A percentile compares a stretch with the other conserved stretches of the same genome.
Conservation (phyloP, 2,113 vertebrate species). For the Cyanoderma ruficeps region DNA sequence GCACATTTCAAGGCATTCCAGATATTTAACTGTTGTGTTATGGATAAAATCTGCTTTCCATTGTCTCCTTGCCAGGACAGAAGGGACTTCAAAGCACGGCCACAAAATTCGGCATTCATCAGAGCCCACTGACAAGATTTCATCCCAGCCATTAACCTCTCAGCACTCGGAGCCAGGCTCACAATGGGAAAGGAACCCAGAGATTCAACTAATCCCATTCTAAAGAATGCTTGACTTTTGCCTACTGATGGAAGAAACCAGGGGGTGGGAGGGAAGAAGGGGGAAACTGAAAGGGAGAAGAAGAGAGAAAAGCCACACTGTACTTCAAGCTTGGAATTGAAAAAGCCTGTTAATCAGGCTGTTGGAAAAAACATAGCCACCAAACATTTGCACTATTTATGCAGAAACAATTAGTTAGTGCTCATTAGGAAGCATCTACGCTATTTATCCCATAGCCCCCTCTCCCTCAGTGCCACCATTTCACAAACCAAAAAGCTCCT, state of each 20-base stretch:
- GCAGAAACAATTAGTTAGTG: conserved; percentile 55
- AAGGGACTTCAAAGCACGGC: conserved; percentile 78
- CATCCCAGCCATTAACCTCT: conserved; percentile 81
- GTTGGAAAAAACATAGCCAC: not conserved
- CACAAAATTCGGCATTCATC: conserved; percentile 76
- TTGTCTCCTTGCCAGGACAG: conserved; percentile 78
- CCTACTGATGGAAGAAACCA: conserved; percentile 74
- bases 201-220: conserved; percentile 80
- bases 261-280: conserved; percentile 36
- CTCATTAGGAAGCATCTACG: conserved; percentile 59
- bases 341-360: conserved; percentile 53
- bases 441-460: not conserved
- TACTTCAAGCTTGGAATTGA: conserved; percentile 15
- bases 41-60: conserved; percentile 59
- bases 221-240: conserved; percentile 79
- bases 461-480: not conserved
- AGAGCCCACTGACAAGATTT: conserved; percentile 79
- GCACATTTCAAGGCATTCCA: conserved; percentile 49
- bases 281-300: conserved; percentile 16
- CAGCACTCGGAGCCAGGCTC: conserved; percentile 73
- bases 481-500: conserved; percentile 35
- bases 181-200: conserved; percentile 71
- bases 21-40: conserved; percentile 46
- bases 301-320: conserved; percentile 21
- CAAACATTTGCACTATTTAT: conserved; percentile 47